phyloP scores from a whole-genome alignment of 2,113 vertebrate genomes.

The Sphaerodactylus townsendi region DNA sequence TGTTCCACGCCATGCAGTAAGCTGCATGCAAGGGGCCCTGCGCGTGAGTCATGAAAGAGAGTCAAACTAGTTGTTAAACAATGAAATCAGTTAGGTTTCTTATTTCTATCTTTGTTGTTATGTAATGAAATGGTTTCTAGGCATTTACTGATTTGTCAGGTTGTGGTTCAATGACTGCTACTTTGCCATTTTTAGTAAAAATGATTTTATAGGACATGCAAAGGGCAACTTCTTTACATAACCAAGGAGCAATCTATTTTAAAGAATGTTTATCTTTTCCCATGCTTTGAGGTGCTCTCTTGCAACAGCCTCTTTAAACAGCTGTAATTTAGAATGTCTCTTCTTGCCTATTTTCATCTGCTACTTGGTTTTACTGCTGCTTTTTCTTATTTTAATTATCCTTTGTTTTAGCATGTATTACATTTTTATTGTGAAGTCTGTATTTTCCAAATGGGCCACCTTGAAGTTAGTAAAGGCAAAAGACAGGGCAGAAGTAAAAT shows the following conservation, averaged over 20 bases:
- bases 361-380: background rate
- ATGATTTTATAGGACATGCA: too few species aligned
- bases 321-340: background rate
- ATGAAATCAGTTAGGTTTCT: background rate
- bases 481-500: background rate
- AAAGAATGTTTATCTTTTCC: too few species aligned
- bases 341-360: background rate
- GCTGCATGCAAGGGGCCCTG: background rate
- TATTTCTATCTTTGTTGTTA: background rate
- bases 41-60: background rate
- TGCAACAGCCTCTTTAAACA: too few species aligned
- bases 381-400: background rate
- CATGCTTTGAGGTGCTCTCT: too few species aligned
- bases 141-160: background rate
- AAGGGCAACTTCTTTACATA: too few species aligned
- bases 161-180: background rate
- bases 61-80: background rate
- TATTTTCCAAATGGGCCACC: background rate
- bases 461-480: background rate
- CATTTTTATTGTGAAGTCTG: background rate
- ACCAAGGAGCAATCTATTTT: too few species aligned
- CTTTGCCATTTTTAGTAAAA: background rate
- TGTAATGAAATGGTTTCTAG: background rate
- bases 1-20: constrained; percentile 1
- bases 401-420: background rate